A percentile compares a stretch with the other conserved stretches of the same genome.
phyloP scores from a whole-genome alignment of 2,888 invertebrate species.

The Pycnomerus fuliginosus region DNA sequence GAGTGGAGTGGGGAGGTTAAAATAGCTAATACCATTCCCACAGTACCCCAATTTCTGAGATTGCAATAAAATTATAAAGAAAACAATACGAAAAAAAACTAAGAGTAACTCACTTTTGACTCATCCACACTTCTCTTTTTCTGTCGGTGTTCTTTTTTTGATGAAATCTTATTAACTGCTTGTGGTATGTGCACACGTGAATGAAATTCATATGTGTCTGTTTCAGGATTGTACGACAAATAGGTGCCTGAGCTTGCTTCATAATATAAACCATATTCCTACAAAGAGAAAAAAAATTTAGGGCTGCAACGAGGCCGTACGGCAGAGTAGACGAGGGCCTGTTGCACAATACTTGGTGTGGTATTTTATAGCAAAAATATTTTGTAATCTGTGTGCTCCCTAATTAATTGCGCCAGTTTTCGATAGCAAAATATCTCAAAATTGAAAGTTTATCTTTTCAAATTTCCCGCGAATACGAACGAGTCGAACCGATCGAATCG shows the following conservation, averaged over 20 bases:
- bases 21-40: too few relatives aligned
- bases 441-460: too few relatives aligned
- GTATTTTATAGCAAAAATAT: too few relatives aligned
- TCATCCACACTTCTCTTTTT: constrained; percentile 32
- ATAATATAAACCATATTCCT: constrained; percentile 87
- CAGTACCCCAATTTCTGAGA: background rate
- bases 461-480: too few relatives aligned
- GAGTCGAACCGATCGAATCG: too few relatives aligned
- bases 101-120: constrained; percentile 24
- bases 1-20: too few relatives aligned
- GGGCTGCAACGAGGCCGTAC: too few relatives aligned
- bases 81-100: background rate
- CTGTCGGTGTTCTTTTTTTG: constrained; percentile 10
- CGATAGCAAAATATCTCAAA: too few relatives aligned
- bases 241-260: constrained; percentile 84
- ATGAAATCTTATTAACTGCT: constrained; percentile 26
- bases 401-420: too few relatives aligned
- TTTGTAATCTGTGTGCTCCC: too few relatives aligned
- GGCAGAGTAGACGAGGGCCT: too few relatives aligned
- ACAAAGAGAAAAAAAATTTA: constrained; percentile 31
- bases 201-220: constrained; percentile 75
- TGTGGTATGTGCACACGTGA: constrained; percentile 65
- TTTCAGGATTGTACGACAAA: constrained; percentile 76
- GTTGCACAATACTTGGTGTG: too few relatives aligned
- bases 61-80: background rate